Base-by-base conservation (phyloP, 2,113 vertebrate species). In the Phaethon lepturus region DNA sequence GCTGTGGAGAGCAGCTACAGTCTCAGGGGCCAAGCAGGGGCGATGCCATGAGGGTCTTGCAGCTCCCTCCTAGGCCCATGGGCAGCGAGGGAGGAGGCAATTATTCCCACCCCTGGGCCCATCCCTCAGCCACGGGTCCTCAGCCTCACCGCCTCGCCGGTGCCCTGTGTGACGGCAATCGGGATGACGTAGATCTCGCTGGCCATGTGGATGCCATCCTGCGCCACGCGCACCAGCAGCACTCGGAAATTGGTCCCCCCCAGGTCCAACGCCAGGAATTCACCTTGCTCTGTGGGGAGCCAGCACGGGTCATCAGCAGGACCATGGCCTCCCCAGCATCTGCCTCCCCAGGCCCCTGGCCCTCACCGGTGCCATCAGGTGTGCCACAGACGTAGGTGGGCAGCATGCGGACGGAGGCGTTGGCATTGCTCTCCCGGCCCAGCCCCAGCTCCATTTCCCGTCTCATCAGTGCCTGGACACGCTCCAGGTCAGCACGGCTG, bases 181-280 rank as follows among this genome's bases (percentile, higher is more conserved):
- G 99, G 98, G 58, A 99, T 98, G 72, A 97, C 29, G 1, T 98
- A 99, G 94, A 98, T 96, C 97, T 99, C 92, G 7, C 93, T 98
- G 96, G 64, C 88, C 84, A 99, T 98, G 59, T 26, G 95, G 75
- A 98, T 93, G 13, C 98, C 86, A 0, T 38, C 91, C 93, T 95
- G 6, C 31, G 7, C 76, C 98, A 98, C 5, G 0, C 29, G 97
- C 3, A 99, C 98, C 31, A 98, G 96, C 63, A 99, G 98, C 52
- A 99, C 99, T 1, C 99, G 98, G 96, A 99, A 99, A 94, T 99
- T 99, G 15, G 99, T 99, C 10, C 99, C 99, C 2, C 99, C 99
- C 1, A 99, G 97, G 77, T 99, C 99, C 97, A 99, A 56, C 0
- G 99, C 99, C 97, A 99, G 91, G 93, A 99, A 99, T 69, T 99